These are phyloP conservation scores for Narcine bancroftii DNA, from an alignment of 2,113 vertebrate genomes.

Conservation along the genomic window DNA sequence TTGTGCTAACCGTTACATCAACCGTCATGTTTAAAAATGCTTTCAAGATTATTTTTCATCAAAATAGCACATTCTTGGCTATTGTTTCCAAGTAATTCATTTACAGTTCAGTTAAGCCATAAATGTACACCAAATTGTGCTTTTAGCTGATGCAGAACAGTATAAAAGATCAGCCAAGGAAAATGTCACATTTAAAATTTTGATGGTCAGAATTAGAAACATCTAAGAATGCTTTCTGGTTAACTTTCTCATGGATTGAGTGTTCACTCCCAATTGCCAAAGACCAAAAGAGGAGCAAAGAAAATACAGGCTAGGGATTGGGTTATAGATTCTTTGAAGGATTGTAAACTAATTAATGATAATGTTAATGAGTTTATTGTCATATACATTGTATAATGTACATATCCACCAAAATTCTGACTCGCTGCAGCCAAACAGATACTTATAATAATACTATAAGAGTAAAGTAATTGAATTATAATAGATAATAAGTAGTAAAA, in stretches of 20 bases:
- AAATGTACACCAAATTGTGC: neutral
- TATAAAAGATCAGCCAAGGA: neutral
- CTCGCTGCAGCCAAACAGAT: too few relatives aligned
- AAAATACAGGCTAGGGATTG: neutral
- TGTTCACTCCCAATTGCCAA: neutral
- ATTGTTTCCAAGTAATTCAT: neutral
- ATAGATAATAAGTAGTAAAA: too few relatives aligned
- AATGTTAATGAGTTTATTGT: too few relatives aligned
- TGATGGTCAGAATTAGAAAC: neutral
- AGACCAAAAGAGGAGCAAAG: neutral
- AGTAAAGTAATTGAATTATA: too few relatives aligned
- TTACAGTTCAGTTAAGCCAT: neutral
- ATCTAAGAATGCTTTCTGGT: too few relatives aligned
- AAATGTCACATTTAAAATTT: neutral
- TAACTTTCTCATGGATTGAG: neutral
- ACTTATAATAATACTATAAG: too few relatives aligned
- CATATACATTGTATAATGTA: too few relatives aligned
- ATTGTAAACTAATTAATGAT: slow-evolving; percentile 6
- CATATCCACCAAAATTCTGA: too few relatives aligned
- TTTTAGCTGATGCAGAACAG: neutral
- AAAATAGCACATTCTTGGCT: neutral
- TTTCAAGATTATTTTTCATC: too few relatives aligned
- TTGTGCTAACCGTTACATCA: too few relatives aligned
- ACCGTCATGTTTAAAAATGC: too few relatives aligned
- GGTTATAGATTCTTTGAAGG: neutral